These are phyloP conservation scores for Drosophila subpulchrella DNA, from an alignment of 1,140 invertebrate species.

Conservation along the genomic window DNA sequence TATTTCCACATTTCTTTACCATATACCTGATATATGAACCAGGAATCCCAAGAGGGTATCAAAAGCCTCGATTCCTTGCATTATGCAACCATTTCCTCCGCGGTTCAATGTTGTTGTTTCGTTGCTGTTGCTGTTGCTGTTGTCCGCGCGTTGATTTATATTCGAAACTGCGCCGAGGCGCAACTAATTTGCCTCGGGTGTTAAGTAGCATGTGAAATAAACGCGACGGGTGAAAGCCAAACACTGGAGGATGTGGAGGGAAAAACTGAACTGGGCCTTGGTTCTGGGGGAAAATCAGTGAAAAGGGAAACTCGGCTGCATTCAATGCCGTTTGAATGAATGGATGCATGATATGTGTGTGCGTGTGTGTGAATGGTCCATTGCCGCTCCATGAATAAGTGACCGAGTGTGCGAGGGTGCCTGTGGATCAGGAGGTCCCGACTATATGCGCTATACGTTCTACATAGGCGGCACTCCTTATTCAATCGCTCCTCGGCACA, in stretches of 20 bases:
- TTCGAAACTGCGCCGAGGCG: constrained; percentile 67
- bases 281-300: constrained; percentile 4
- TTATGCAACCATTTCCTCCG: background rate
- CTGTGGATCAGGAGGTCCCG: background rate
- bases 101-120: constrained; percentile 15
- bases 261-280: constrained; percentile 7
- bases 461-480: constrained; percentile 4
- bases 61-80: background rate
- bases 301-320: constrained; percentile 32
- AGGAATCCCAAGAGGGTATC: constrained; percentile 7
- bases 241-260: constrained; percentile 4
- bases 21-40: background rate
- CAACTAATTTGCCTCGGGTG: constrained; percentile 80
- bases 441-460: constrained; percentile 5
- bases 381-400: constrained; percentile 27
- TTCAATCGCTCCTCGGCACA: constrained; percentile 15
- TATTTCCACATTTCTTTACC: background rate
- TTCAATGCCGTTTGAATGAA: constrained; percentile 39
- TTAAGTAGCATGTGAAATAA: constrained; percentile 72
- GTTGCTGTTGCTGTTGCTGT: constrained; percentile 9
- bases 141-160: constrained; percentile 71
- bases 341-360: constrained; percentile 28
- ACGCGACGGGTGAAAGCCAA: constrained; percentile 33
- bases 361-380: constrained; percentile 37
- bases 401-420: constrained; percentile 6